phyloP scores from a whole-genome alignment of 2,113 vertebrate genomes.

The Neolamprologus sp. region DNA sequence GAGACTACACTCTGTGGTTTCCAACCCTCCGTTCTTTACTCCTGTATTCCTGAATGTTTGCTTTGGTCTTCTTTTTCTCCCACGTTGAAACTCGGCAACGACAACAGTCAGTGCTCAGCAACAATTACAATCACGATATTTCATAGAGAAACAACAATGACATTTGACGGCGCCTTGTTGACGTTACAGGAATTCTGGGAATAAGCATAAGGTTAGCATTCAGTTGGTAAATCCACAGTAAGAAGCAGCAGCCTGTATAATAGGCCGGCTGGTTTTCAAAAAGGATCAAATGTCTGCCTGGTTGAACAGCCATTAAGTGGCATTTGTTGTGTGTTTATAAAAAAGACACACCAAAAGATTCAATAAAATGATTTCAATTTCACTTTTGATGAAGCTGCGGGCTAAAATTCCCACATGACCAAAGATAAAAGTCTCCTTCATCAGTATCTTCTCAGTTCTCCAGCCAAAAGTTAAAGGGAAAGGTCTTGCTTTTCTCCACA shows the following conservation, averaged over 20 bases:
- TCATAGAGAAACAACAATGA: slow-evolving; percentile 2
- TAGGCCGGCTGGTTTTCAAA: neutral
- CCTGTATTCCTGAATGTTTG: slow-evolving; percentile 9
- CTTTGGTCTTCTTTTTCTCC: slow-evolving; percentile 1
- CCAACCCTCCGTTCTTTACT: neutral
- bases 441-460: slow-evolving; percentile 29
- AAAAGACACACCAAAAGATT: neutral
- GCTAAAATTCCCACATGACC: neutral
- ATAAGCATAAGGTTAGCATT: slow-evolving; percentile 26
- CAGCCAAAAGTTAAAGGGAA: slow-evolving; percentile 21
- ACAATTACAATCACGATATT: slow-evolving; percentile 23
- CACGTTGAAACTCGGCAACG: neutral
- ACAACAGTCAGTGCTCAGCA: slow-evolving; percentile 14
- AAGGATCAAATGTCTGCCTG: slow-evolving; percentile 21
- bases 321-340: neutral
- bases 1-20: slow-evolving; percentile 14
- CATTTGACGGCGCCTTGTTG: slow-evolving; percentile 38
- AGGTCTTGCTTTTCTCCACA: neutral
- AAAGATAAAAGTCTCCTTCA: slow-evolving; percentile 24
- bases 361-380: slow-evolving; percentile 12
- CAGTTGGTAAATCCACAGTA: slow-evolving; percentile 2
- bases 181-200: slow-evolving; percentile 26
- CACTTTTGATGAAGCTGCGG: neutral
- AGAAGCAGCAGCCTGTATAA: neutral
- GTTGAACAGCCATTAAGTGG: slow-evolving; percentile 11